Base-by-base conservation (phyloP, 2,797 vertebrate species). In the Enteromius anoplus region DNA sequence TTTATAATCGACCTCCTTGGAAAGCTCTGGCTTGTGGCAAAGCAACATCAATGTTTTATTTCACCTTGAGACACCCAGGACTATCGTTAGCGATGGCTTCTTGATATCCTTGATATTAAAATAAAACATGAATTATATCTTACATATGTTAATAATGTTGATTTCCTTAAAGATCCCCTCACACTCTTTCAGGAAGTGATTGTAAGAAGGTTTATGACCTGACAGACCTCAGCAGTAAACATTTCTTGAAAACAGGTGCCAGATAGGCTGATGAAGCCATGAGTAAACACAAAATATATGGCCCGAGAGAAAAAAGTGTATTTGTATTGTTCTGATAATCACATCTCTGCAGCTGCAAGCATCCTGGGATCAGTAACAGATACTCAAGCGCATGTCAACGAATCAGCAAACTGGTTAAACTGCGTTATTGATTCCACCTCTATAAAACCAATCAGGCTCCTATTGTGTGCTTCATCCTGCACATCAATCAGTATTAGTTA, bases 391-490 rank as follows among this genome's bases (percentile, higher is more conserved):
- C 37, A 17, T 6, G 7, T 80, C 37, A 55, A 9, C 0, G 45
- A 79, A 37, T 79, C 77, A 55, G 62, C 45, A 66, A n/a, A 53
- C 76, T 66, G 70, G 60, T 34, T 58, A 21, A 75, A 60, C 12
- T 32, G 14, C 11, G 10, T 15, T 49, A 80, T 79, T 14, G 81
- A 80, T 75, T 69, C 5, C 11, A 7, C 17, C 70, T 23, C 19
- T 34, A 32, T 64, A 14, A 75, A 75, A 83, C n/a, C 85, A 69
- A 62, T 49, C 60, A 42, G 23, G 34, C 60, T 29, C 69, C 64
- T 15, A n/a, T n/a, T 71, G 64, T n/a, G n/a, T 42, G 69, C 11
- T 6, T 17, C 23, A 55, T 51, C 45, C 14, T 37, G 76, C 32
- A 51, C 32, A 42, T 42, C 26, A 55, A 76, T 83, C 81, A 45